Conservation (phyloP, 2,888 invertebrate genomes). For the Teleogryllus oceanicus region DNA sequence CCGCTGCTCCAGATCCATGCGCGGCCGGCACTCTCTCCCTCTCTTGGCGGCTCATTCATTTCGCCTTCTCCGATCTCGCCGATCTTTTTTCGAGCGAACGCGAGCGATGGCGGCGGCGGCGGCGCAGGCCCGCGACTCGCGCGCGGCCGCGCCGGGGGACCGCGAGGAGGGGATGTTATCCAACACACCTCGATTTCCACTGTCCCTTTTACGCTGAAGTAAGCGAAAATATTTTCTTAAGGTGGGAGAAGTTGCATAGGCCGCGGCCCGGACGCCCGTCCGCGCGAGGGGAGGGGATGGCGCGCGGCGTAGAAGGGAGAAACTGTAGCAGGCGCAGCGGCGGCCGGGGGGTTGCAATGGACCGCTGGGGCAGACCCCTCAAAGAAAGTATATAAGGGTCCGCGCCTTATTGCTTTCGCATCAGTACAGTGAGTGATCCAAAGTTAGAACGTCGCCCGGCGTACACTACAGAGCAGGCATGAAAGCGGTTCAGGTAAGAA, state of each 20-base stretch:
- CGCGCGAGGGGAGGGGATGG: not conserved
- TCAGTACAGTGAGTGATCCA: not conserved
- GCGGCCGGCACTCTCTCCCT: not conserved
- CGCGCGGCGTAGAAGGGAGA: not conserved
- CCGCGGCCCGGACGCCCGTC: not conserved
- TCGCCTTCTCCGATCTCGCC: not conserved
- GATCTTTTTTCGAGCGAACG: not conserved
- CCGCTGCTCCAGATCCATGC: not conserved
- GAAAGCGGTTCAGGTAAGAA: not conserved
- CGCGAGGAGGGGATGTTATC: not conserved
- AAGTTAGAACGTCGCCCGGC: not conserved
- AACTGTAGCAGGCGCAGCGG: not conserved
- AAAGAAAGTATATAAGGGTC: not conserved
- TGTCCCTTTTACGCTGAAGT: not conserved
- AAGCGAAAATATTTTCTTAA: not conserved
- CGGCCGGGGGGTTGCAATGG: not conserved
- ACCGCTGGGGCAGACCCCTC: not conserved
- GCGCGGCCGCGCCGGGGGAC: not conserved
- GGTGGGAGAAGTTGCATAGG: not conserved
- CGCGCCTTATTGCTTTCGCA: slow-evolving; percentile 6
- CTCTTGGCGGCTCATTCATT: not conserved
- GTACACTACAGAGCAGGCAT: not conserved
- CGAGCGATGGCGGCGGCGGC: not conserved
- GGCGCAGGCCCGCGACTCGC: not conserved
- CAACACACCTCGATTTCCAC: not conserved